These are phyloP conservation scores for Ormyrus rosae DNA, from an alignment of 2,888 invertebrate genomes.

Conservation along the genomic window DNA sequence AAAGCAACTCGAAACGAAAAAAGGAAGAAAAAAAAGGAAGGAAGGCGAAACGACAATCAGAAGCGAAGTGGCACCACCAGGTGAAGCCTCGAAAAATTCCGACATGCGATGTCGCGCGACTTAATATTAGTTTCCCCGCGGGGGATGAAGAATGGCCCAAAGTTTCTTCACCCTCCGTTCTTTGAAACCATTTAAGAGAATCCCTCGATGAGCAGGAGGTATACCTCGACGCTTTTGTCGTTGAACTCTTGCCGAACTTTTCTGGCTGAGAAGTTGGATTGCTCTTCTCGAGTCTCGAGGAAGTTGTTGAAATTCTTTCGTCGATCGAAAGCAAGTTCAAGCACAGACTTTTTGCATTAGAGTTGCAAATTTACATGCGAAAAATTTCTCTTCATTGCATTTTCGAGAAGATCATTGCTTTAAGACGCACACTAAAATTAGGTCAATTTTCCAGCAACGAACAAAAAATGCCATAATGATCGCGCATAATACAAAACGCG, in stretches of 20 bases:
- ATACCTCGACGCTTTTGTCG: conserved; percentile 4
- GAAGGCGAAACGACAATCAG: conserved; percentile 3
- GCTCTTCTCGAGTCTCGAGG: no score
- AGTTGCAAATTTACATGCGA: no score
- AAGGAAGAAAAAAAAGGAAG: background rate
- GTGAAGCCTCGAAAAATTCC: conserved; percentile 25
- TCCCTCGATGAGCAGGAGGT: background rate
- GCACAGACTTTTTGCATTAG: no score
- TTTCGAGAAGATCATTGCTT: no score
- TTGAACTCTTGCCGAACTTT: conserved; percentile 12
- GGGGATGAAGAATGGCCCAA: background rate
- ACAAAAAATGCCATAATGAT: no score
- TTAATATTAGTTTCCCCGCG: conserved; percentile 11
- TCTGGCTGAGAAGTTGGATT: no score
- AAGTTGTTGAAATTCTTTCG: no score
- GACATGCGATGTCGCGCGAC: conserved; percentile 34
- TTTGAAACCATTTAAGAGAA: background rate
- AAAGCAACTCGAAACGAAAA: background rate
- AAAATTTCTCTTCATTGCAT: no score
- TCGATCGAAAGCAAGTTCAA: no score
- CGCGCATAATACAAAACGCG: no score
- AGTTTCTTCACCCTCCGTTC: conserved; percentile 5
- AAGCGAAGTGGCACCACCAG: conserved; percentile 34
- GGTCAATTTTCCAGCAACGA: no score
- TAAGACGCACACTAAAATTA: no score